Evolutionary conservation across 64 coral and sea anemone species (phyloP), one percentile per base, ranked within the genome.

Genomic region (Acropora yongei): DNA sequence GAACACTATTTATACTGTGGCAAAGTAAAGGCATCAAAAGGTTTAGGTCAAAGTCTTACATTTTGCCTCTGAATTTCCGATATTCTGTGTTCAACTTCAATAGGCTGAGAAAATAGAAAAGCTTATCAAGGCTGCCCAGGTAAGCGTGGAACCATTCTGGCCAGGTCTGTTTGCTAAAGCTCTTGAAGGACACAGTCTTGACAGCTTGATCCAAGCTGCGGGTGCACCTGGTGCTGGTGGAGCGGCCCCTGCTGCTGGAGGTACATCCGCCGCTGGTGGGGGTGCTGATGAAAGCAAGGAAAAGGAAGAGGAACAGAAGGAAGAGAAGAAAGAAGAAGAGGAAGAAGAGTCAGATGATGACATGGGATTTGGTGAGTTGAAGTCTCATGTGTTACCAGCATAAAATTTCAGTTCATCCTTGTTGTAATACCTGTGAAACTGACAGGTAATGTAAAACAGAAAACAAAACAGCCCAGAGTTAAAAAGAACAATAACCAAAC

Each of bases 121-220:
- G 39, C 88, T 99, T 4, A 76, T 99, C 76, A 93, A 96, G 44
- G 97, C 97, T 77, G 97, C 97, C 47, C 90, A 93, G 6, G 94
- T 99, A 44, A 86, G 91, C 7, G 97, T 99, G 4, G 97, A 99
- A 39, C 93, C 97, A 8, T 99, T 99, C 89, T 99, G 97, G 97
- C 97, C 97, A 49, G 97, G 97, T 72, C 79, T 99, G 40, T 99
- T 99, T 87, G 97, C 97, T 5, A 99, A 99, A 76, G 97, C 97
- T 19, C 86, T 99, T 1, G 83, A 99, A 61, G 97, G 97, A 77
- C 97, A 95, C 75, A 99, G 87, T 41, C 91, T 99, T 46, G 91
- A 72, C 18, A 95, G 93, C 65, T 94, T 99, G 8, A 93, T 99
- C 43, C 80, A 89, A 51, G 95, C 91, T 30, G 97, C 94, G 47